Percentiles rank a stretch among this genome's conserved stretches.
These are phyloP conservation scores for Antheraea yamamai DNA, from an alignment of 2,888 invertebrate species.

Conservation along the genomic window DNA sequence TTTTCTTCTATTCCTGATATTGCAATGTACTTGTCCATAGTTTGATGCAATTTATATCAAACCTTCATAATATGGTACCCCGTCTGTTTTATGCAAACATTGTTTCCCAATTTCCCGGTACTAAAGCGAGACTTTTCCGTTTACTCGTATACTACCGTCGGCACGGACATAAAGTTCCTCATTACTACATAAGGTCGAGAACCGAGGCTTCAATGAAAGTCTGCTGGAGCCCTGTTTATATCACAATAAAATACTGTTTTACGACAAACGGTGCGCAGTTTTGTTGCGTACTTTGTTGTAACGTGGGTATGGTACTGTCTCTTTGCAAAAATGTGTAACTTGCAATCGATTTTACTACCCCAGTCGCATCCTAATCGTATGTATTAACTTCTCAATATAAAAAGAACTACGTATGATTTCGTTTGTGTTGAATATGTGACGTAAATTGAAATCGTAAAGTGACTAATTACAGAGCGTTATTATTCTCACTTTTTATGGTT, in stretches of 20 bases:
- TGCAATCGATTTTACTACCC: conserved; percentile 21
- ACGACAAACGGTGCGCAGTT: conserved; percentile 45
- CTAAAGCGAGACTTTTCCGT: conserved; percentile 27
- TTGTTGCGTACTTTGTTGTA: conserved; percentile 31
- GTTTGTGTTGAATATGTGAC: not conserved
- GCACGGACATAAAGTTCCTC: conserved; percentile 46
- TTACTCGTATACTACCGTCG: conserved; percentile 27
- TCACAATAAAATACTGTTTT: conserved; percentile 61
- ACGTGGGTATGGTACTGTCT: conserved; percentile 10
- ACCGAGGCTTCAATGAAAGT: conserved; percentile 55
- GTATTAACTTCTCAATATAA: not conserved
- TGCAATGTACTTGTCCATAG: not conserved
- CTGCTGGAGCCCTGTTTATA: conserved; percentile 55
- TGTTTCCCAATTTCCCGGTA: conserved; percentile 39
- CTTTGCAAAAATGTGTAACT: conserved; percentile 21
- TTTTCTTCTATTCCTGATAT: not conserved
- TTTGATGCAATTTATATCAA: conserved; percentile 2
- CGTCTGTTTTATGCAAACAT: conserved; percentile 25
- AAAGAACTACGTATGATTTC: not conserved
- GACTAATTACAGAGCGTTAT: not conserved
- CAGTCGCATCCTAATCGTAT: not conserved
- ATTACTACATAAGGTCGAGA: conserved; percentile 47
- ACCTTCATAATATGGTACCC: not conserved
- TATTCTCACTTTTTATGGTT: not conserved
- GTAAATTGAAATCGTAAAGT: not conserved